Base-by-base conservation (phyloP, 2,113 vertebrate genomes). In the Barnardius zonarius region DNA sequence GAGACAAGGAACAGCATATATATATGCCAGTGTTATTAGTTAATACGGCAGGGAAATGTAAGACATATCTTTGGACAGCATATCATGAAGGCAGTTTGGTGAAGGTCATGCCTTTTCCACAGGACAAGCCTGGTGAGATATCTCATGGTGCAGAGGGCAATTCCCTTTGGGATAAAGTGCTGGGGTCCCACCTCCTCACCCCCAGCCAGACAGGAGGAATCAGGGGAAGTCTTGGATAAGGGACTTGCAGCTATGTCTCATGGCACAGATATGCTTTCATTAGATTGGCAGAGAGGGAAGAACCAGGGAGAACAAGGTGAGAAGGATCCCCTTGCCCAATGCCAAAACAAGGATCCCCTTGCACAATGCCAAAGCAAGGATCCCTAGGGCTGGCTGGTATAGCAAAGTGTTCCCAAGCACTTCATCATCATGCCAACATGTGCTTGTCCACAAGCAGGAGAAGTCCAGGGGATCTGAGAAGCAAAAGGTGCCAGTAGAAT, bases 41-140 rank as follows among this genome's bases (percentile, higher is more conserved):
- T 37, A 43, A 41, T 27, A 55, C 43, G 73, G 17, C 30, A 6
- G 35, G 46, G 43, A 93, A 44, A 39, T 6, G 31, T 41, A 41
- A 59, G 31, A 68, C 0, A 0, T 17, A 33, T 19, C 23, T 89
- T 84, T 59, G 66, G 48, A 61, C 7, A 37, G 44, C 0, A 0
- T 13, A 27, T 44, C 13, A 27, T 17, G 44, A 83, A 49, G 22
- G 59, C n/a, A 78, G 44, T 9, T 63, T 37, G 75, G 39, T 68
- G 79, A 73, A 54, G 30, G 14, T 57, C 17, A 12, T 27, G 46
- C 13, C 62, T 66, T 44, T 48, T 28, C 13, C 23, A 18, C 18
- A 52, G 37, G 25, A 49, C 35, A 78, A 57, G 24, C 22, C 51
- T 54, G 15, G 12, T 2, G 13, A 52, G 33, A 46, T 6, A 27